Evolutionary conservation across 2,797 vertebrate species (phyloP).

Genomic region (Galago senegalensis): DNA sequence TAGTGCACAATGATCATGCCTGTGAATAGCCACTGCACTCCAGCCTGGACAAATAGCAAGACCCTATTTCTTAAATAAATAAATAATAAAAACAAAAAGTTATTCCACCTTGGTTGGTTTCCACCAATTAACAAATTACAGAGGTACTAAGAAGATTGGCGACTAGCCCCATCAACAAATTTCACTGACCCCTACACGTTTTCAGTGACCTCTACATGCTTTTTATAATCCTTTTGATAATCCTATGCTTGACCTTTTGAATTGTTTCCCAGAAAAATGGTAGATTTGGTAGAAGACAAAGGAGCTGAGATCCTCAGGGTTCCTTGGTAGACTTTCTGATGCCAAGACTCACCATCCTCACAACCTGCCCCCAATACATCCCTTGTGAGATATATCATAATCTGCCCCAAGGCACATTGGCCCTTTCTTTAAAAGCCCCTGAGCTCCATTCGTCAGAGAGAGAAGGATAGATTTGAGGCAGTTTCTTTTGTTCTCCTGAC

Average conservation of each 20-base stretch:
- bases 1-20: not conserved
- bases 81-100: not conserved
- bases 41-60: not conserved
- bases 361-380: not conserved
- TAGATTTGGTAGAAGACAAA: not conserved
- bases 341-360: not conserved
- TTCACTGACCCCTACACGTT: not conserved
- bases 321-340: not conserved
- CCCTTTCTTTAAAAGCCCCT: not conserved
- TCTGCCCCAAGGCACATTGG: not conserved
- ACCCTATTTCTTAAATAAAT: not conserved
- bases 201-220: not conserved
- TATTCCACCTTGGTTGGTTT: not conserved
- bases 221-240: not conserved
- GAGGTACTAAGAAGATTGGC: not conserved
- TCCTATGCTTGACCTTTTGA: not conserved
- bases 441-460: not conserved
- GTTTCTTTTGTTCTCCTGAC: not conserved
- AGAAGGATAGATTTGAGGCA: not conserved
- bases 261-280: not conserved
- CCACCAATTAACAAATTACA: not conserved
- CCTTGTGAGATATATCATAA: not conserved
- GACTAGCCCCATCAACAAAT: not conserved
- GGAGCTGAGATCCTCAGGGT: not conserved
- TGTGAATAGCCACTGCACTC: not conserved